A percentile compares a stretch with the other conserved stretches of the same genome.
These are phyloP conservation scores for Sicus ferrugineus DNA, from an alignment of 2,888 invertebrate genomes.

Conservation along the genomic window DNA sequence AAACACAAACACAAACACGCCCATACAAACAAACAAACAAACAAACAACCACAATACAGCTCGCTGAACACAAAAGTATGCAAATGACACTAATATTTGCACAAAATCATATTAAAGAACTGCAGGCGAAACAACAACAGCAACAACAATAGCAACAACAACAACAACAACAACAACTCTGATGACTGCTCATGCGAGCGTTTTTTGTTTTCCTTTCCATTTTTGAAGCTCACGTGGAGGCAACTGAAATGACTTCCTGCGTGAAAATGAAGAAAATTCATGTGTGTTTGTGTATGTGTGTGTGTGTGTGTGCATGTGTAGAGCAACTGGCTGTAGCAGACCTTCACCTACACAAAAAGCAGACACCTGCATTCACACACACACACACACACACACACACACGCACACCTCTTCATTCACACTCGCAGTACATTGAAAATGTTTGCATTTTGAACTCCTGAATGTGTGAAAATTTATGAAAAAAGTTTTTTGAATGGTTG, in stretches of 20 bases:
- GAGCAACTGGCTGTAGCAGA: no score
- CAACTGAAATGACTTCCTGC: neutral
- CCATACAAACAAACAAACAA: neutral
- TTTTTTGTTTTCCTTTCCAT: neutral
- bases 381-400: conserved; percentile 10
- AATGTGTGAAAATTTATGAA: neutral
- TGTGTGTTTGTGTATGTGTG: no score
- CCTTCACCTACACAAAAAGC: no score
- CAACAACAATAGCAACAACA: neutral
- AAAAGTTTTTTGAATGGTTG: neutral
- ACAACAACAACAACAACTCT: conserved; percentile 5
- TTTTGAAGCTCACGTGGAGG: neutral
- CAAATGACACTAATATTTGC: conserved; percentile 7
- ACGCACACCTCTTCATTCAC: conserved; percentile 13
- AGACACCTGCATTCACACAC: neutral
- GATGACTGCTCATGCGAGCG: neutral
- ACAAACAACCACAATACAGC: no score
- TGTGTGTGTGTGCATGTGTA: no score
- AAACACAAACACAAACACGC: neutral
- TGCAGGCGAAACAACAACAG: neutral
- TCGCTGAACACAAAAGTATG: conserved; percentile 1
- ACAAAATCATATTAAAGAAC: neutral
- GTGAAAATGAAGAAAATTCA: conserved; percentile 6
- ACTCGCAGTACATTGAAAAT: neutral
- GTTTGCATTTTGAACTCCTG: neutral